Evolutionary conservation across 2,113 vertebrate species (phyloP).

Genomic region (Apeltes quadracus): DNA sequence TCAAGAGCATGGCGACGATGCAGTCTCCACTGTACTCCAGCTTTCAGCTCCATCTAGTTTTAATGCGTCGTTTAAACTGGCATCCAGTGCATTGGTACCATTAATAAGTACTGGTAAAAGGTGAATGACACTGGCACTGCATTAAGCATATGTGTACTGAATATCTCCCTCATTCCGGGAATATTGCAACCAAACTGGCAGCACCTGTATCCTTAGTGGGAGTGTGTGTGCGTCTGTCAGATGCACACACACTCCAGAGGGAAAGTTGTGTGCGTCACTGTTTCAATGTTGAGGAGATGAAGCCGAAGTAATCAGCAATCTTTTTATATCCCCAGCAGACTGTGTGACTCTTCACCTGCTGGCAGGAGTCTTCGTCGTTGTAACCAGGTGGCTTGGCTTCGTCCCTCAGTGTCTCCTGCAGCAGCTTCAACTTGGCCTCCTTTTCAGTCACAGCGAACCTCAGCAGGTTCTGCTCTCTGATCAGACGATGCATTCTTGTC

Average conservation of each 20-base stretch:
- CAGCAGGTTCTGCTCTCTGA: conserved; percentile 3
- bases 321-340: not conserved
- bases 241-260: no score
- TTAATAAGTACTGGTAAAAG: not conserved
- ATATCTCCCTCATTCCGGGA: not conserved
- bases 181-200: not conserved
- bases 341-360: conserved; percentile 3
- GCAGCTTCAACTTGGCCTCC: not conserved
- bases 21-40: not conserved
- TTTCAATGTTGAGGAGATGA: not conserved
- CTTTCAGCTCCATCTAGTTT: not conserved
- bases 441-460: not conserved
- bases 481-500: not conserved
- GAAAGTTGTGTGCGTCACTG: not conserved
- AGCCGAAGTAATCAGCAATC: not conserved
- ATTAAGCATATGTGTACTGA: not conserved
- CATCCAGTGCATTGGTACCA: not conserved
- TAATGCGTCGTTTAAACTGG: not conserved
- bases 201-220: not conserved
- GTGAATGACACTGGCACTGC: not conserved
- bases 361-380: not conserved
- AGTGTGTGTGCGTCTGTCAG: not conserved
- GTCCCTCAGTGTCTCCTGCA: not conserved
- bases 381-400: not conserved
- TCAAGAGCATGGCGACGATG: not conserved